These are phyloP conservation scores for Cnemophilus loriae DNA, from an alignment of 2,113 vertebrate species.

Conservation along the genomic window DNA sequence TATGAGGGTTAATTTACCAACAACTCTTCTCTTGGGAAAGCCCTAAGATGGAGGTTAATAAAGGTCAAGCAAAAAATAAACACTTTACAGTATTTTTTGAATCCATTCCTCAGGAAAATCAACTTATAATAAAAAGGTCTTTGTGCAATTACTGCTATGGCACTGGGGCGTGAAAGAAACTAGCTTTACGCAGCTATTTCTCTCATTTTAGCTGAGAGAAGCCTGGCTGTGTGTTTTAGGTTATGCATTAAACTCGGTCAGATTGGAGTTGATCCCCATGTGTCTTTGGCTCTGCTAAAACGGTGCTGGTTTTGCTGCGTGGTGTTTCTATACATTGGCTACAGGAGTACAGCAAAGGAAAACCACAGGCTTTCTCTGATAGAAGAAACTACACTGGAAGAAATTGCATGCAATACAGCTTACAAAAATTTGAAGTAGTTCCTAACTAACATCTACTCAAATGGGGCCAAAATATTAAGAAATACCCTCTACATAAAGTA, in stretches of 20 bases:
- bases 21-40: slow-evolving; percentile 84
- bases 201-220: slow-evolving; percentile 89
- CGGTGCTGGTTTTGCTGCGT: background rate
- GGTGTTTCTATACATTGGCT: background rate
- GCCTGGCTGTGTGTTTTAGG: slow-evolving; percentile 69
- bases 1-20: slow-evolving; percentile 84
- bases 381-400: background rate
- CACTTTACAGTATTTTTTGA: slow-evolving; percentile 93
- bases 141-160: slow-evolving; percentile 93
- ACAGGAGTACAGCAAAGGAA: background rate
- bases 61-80: slow-evolving; percentile 97
- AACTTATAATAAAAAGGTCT: slow-evolving; percentile 95
- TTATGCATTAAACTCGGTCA: slow-evolving; percentile 68
- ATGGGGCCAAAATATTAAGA: background rate
- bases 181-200: slow-evolving; percentile 82
- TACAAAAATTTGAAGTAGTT: background rate
- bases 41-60: slow-evolving; percentile 94
- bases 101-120: slow-evolving; percentile 96
- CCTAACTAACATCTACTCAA: background rate
- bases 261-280: slow-evolving; percentile 71
- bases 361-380: background rate
- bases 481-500: background rate
- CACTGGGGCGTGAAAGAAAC: slow-evolving; percentile 95
- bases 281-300: slow-evolving; percentile 60
- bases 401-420: background rate